phyloP scores from a whole-genome alignment of 2,113 vertebrate species.

The Sceloporus undulatus region DNA sequence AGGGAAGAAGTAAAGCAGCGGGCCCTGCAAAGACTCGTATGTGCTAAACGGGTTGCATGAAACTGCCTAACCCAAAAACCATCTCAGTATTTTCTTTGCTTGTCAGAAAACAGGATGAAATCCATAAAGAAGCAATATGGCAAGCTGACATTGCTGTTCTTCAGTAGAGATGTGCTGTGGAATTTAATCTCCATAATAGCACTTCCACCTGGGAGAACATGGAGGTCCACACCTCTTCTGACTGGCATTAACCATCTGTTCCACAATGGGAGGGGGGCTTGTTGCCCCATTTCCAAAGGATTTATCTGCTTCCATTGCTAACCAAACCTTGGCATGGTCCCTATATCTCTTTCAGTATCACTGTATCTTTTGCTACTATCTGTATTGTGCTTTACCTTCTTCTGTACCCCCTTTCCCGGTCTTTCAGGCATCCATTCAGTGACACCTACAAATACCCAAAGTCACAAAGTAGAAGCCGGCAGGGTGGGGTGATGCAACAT shows the following conservation, averaged over 20 bases:
- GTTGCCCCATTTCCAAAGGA: constrained; percentile 17
- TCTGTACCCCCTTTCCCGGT: neutral
- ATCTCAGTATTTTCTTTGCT: fast-evolving
- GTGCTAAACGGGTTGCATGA: neutral
- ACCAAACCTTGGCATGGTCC: constrained; percentile 44
- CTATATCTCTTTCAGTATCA: neutral
- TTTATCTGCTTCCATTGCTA: constrained; percentile 23
- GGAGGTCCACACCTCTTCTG: neutral
- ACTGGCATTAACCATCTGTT: neutral
- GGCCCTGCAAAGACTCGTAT: neutral
- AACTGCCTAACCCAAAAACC: neutral
- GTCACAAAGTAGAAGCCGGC: neutral
- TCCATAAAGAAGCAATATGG: constrained; percentile 4
- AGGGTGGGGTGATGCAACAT: constrained; percentile 32
- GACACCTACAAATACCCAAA: constrained; percentile 1
- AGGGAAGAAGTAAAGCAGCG: neutral
- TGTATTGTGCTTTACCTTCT: neutral
- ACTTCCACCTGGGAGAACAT: neutral
- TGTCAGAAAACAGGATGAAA: neutral
- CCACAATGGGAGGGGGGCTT: constrained; percentile 7
- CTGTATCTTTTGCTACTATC: constrained; percentile 30
- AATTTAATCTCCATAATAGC: neutral
- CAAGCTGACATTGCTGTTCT: neutral
- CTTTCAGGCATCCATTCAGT: constrained; percentile 49
- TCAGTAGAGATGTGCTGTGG: neutral